A percentile compares a stretch with the other conserved stretches of the same genome.
Conservation (phyloP, 2,797 vertebrate species). For the Schizothorax lantsangensis region DNA sequence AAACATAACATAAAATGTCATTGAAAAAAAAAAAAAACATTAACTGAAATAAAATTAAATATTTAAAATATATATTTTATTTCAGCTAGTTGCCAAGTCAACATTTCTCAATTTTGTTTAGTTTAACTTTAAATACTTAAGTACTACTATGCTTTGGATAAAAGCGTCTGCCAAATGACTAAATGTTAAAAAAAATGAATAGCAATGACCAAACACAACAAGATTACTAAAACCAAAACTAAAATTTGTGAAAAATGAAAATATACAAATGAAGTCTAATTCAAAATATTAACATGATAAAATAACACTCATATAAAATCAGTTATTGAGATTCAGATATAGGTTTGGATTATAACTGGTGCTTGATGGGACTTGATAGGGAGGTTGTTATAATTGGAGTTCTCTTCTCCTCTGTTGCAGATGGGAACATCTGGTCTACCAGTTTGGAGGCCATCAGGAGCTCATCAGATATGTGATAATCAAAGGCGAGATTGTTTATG, state of each 20-base stretch:
- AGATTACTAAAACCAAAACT: accelerated
- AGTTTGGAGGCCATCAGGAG: constrained; percentile 92
- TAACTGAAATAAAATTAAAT: no score
- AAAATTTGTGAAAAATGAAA: neutral
- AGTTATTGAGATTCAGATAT: neutral
- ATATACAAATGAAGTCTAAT: neutral
- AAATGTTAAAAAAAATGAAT: no score
- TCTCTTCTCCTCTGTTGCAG: constrained; percentile 69
- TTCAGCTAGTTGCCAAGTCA: neutral
- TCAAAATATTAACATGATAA: neutral
- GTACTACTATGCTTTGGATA: no score
- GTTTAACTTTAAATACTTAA: neutral
- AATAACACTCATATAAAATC: neutral
- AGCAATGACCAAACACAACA: neutral
- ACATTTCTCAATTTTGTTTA: neutral
- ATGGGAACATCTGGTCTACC: constrained; percentile 98
- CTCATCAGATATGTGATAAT: constrained; percentile 88
- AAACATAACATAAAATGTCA: no score
- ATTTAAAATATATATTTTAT: neutral
- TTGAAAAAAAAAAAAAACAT: no score
- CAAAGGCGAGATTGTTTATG: constrained; percentile 86
- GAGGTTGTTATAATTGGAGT: neutral
- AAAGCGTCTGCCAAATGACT: no score
- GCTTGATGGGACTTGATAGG: neutral
- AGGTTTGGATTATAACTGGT: neutral